Evolutionary conservation across 2,797 vertebrate species (phyloP).

Genomic region (Periophthalmus magnuspinnatus): DNA sequence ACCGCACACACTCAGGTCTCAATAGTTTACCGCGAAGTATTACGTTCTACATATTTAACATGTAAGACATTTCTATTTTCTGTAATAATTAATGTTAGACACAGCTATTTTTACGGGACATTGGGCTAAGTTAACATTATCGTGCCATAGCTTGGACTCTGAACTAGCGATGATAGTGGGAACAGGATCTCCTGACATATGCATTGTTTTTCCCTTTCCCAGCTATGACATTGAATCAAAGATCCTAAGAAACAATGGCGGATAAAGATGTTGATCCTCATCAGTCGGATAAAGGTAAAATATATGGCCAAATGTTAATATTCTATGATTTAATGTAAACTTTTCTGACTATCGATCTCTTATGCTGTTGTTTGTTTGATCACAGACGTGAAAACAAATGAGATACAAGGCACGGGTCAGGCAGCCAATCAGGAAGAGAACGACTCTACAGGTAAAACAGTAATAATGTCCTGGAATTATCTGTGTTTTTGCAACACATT

Average conservation of each 20-base stretch:
- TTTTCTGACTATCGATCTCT: neutral
- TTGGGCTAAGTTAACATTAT: neutral
- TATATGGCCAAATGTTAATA: neutral
- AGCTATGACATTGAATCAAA: conserved; percentile 16
- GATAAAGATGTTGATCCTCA: neutral
- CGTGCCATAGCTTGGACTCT: conserved; percentile 22
- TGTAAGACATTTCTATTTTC: too few relatives aligned
- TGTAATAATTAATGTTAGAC: too few relatives aligned
- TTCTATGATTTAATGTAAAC: neutral
- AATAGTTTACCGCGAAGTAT: too few relatives aligned
- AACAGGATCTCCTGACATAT: neutral
- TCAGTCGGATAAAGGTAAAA: conserved; percentile 12
- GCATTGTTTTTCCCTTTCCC: neutral
- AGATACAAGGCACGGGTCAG: neutral
- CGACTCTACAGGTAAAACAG: conserved; percentile 22
- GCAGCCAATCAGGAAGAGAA: neutral
- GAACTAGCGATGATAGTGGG: neutral
- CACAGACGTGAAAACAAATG: conserved; percentile 2
- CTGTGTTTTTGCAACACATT: neutral
- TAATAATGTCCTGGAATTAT: neutral
- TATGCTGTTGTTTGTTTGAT: neutral
- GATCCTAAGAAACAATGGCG: conserved; percentile 40
- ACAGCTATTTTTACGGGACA: too few relatives aligned
- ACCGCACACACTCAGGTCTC: too few relatives aligned
- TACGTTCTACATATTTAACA: too few relatives aligned